A percentile compares a stretch with the other conserved stretches of the same genome.
Evolutionary conservation across 2,797 vertebrate genomes (phyloP).

Genomic region (Rhynchotus rufescens): DNA sequence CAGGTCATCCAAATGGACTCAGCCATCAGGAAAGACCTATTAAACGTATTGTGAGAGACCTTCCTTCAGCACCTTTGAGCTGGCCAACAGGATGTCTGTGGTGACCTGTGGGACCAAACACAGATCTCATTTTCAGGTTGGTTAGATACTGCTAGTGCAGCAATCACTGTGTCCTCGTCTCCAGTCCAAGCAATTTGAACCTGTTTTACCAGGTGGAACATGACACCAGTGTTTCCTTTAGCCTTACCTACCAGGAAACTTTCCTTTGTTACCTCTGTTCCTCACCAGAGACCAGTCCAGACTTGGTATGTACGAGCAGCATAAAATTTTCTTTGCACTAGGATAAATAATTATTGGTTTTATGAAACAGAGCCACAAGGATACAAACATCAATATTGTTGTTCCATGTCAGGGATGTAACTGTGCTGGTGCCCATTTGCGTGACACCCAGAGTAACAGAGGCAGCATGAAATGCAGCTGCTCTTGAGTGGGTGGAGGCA

Average conservation of each 20-base stretch:
- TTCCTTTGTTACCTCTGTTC: background rate
- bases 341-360: background rate
- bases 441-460: background rate
- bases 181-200: background rate
- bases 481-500: background rate
- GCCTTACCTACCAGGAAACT: background rate
- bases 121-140: background rate
- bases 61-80: background rate
- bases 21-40: background rate
- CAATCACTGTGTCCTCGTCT: background rate
- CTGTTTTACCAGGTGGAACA: background rate
- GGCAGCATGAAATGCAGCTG: background rate
- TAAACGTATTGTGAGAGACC: background rate
- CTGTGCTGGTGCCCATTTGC: constrained; percentile 7
- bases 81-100: background rate
- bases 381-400: background rate
- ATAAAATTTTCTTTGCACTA: background rate
- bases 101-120: background rate
- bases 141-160: background rate
- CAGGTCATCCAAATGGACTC: background rate
- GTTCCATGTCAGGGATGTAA: background rate
- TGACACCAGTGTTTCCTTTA: background rate
- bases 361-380: background rate
- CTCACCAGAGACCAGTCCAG: background rate
- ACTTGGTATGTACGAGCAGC: background rate